Base-by-base conservation (phyloP, 2,888 invertebrate species). In the Palloptera scutellata region DNA sequence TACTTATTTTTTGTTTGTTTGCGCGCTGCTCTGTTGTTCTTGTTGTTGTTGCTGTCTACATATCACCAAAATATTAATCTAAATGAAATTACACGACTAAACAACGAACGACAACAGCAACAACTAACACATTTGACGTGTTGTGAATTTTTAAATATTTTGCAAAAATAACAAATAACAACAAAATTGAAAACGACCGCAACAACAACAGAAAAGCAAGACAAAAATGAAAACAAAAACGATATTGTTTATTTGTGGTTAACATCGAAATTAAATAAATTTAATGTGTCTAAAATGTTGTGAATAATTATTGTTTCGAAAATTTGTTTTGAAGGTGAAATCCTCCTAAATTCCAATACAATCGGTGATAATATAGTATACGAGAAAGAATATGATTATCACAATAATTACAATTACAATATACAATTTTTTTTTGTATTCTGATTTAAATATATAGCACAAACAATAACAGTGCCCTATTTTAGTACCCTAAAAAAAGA, bases 201-300 rank as follows among this genome's bases (percentile, higher is more conserved):
- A 30, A 30, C 30, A 30, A 11, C 15, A 13, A 13, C 48, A 48
- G 10, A 15, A 13, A 48, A 8, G 15, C 0, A 48, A 48, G 1
- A 48, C 0, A 48, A 8, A 30, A 30, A 6, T 30, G 30, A 30
- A 30, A 30, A n/a, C n/a, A n/a, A n/a, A 30, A 30, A 30, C 30
- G 30, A 30, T 4, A 30, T 30, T 13, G 4, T 48, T 48, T 48
- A n/a, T n/a, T 48, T 48, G 48, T 15, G 6, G 48, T 48, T 48
- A 48, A 48, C 48, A 48, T 3, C 48, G 48, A 48, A 48, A 48
- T 48, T 48, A 48, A 48, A 48, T 48, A 48, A 48, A 48, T 48
- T 48, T 48, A 48, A 48, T 48, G 48, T 48, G 48, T 9, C 48
- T 48, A 48, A 48, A 48, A 48, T 10, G 48, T 15, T 15, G 48